Conservation (phyloP, 2,113 vertebrate genomes). For the Stigmatopora argus region DNA sequence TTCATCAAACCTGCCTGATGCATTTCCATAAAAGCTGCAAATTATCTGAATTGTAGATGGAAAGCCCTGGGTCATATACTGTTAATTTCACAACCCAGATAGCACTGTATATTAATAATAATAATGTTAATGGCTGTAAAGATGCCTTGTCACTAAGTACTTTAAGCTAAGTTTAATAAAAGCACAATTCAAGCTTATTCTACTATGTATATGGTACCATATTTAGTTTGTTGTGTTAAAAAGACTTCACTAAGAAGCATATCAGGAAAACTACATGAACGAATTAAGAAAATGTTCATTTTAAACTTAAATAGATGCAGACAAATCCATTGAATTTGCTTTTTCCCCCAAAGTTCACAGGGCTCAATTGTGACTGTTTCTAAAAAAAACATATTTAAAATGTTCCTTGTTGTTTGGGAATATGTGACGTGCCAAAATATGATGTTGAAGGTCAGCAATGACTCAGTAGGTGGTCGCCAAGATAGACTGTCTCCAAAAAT, state of each 20-base stretch:
- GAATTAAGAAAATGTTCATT: neutral
- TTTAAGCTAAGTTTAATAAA: neutral
- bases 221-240: too few relatives aligned
- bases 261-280: neutral
- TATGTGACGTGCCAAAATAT: neutral
- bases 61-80: neutral
- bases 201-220: too few relatives aligned
- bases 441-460: neutral
- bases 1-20: slow-evolving; percentile 15
- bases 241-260: neutral
- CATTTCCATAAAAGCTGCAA: slow-evolving; percentile 35
- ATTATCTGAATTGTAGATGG: slow-evolving; percentile 24
- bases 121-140: neutral
- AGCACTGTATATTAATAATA: slow-evolving; percentile 6
- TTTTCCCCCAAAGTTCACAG: neutral
- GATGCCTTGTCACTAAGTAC: neutral
- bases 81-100: slow-evolving; percentile 21
- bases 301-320: neutral
- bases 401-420: neutral
- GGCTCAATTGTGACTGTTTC: neutral
- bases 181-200: neutral
- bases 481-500: slow-evolving; percentile 8
- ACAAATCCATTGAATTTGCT: neutral
- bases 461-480: slow-evolving; percentile 14
- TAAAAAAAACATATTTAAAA: neutral